Evolutionary conservation across 2,113 vertebrate species (phyloP).

Genomic region (Myocastor coypus): DNA sequence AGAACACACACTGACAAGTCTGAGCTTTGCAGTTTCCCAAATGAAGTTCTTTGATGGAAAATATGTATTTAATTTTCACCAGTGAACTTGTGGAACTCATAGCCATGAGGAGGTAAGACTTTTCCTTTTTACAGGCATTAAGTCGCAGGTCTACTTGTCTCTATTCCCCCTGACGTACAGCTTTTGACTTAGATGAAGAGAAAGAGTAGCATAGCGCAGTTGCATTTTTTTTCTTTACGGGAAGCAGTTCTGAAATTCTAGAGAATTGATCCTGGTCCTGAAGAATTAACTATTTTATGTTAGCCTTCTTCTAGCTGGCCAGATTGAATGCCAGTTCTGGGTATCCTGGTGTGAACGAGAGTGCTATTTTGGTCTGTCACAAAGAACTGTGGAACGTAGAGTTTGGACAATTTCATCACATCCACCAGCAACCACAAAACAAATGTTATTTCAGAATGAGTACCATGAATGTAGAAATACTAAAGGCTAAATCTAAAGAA

Average conservation of each 20-base stretch:
- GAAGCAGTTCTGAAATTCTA: slow-evolving; percentile 55
- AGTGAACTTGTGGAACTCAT: slow-evolving; percentile 40
- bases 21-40: slow-evolving; percentile 62
- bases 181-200: slow-evolving; percentile 31
- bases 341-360: slow-evolving; percentile 64
- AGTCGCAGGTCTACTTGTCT: slow-evolving; percentile 9
- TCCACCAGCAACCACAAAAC: slow-evolving; percentile 68
- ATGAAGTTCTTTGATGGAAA: slow-evolving; percentile 71
- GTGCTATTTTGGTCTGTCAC: slow-evolving; percentile 66
- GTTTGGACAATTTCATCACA: slow-evolving; percentile 65
- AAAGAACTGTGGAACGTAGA: slow-evolving; percentile 61
- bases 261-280: slow-evolving; percentile 53
- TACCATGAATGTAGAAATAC: slow-evolving; percentile 51
- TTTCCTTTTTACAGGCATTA: slow-evolving; percentile 45
- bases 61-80: slow-evolving; percentile 46
- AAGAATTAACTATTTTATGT: slow-evolving; percentile 45
- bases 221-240: slow-evolving; percentile 36
- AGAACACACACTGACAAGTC: slow-evolving; percentile 62
- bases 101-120: slow-evolving; percentile 1
- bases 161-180: not conserved
- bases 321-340: not conserved
- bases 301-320: not conserved
- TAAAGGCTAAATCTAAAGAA: slow-evolving; percentile 60
- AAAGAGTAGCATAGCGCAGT: slow-evolving; percentile 37
- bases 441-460: slow-evolving; percentile 71